Evolutionary conservation across 2,113 vertebrate genomes (phyloP), one percentile per base, ranked within the genome.

Genomic region (Pelusios castaneus): DNA sequence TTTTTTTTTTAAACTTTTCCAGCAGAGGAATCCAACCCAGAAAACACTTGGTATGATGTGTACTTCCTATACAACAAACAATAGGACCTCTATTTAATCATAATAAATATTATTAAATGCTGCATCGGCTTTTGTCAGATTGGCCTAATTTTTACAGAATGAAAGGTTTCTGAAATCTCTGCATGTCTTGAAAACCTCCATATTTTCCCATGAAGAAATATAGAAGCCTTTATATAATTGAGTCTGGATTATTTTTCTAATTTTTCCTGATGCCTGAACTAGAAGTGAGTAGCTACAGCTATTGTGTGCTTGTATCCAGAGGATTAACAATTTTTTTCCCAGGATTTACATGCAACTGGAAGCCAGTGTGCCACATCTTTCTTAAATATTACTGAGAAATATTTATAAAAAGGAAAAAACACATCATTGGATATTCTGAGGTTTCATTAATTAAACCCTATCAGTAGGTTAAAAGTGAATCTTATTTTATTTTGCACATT

Each of bases 401-500:
- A 95, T 88, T 87, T 88, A 56, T 11, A 88, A 87, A 90, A 58
- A 77, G 45, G 86, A 91, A 60, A 13, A 78, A 95, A 27, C 91
- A 94, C 88, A 92, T 78, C 70, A 94, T 88, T 93, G 94, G 93
- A 94, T 95, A 95, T 90, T 81, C 82, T 93, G 82, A 97, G 95
- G 87, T 43, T 91, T 96, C 80, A 92, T 88, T 92, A 95, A 94
- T 95, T 94, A 89, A 96, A 96, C 41, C 92, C 75, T 97, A 97
- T 94, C 84, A 91, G 49, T 88, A 96, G 73, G 93, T 97, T 95
- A 96, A 96, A 98, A 97, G 96, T 98, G 91, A 96, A 98, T 73
- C 55, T 94, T 90, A 52, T 92, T 92, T 77, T 63, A 82, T 93
- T 98, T 98, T 97, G 94, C 97, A 98, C 97, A 97, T 96, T 95